phyloP scores from a whole-genome alignment of 2,888 invertebrate species.

The Smittia aterrima region DNA sequence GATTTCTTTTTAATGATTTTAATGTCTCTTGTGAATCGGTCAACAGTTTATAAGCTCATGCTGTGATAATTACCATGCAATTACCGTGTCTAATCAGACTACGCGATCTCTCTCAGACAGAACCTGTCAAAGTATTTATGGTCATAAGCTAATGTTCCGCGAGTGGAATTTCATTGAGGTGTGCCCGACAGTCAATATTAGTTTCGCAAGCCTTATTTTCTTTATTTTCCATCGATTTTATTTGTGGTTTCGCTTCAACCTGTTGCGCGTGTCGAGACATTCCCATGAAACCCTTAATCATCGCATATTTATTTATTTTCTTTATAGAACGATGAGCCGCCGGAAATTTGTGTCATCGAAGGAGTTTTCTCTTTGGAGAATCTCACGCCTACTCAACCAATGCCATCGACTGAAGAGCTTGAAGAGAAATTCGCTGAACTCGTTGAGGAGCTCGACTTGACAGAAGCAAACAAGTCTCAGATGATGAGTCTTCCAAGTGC shows the following conservation, averaged over 20 bases:
- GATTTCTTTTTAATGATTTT: background rate
- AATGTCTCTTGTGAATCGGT: background rate
- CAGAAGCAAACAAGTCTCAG: slow-evolving; percentile 89
- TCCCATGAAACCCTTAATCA: background rate
- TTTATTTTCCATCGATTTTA: background rate
- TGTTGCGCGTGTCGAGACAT: background rate
- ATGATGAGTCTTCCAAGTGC: slow-evolving; percentile 90
- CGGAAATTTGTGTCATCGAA: slow-evolving; percentile 93
- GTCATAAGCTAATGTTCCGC: background rate
- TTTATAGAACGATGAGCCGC: slow-evolving; percentile 76
- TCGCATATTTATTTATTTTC: background rate
- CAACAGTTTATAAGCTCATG: background rate
- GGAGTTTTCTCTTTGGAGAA: slow-evolving; percentile 84
- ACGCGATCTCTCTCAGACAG: background rate
- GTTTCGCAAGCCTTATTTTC: background rate
- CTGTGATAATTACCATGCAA: background rate
- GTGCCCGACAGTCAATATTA: slow-evolving; percentile 16
- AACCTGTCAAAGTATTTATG: slow-evolving; percentile 20
- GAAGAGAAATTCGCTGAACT: slow-evolving; percentile 93
- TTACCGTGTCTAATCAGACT: slow-evolving; percentile 4
- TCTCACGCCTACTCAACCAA: slow-evolving; percentile 87
- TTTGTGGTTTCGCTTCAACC: background rate
- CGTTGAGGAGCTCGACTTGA: slow-evolving; percentile 91
- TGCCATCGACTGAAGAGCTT: slow-evolving; percentile 89
- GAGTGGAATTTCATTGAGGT: background rate